Conservation (phyloP, 2,797 vertebrate species). For the Sebastes oblongus region DNA sequence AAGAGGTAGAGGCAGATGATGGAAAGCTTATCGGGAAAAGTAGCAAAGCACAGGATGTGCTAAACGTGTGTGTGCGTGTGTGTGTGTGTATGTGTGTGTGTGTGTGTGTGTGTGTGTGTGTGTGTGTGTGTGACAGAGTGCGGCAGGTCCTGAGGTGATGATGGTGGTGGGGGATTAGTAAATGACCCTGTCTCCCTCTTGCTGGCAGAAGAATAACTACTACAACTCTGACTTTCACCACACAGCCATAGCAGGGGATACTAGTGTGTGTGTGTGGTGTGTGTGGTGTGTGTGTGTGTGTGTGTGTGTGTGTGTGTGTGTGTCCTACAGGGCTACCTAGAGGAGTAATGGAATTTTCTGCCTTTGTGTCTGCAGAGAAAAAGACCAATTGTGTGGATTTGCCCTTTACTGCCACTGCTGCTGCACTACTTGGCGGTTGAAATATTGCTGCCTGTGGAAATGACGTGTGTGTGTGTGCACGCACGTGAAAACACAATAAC, state of each 20-base stretch:
- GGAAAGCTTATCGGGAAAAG: neutral
- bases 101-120: neutral
- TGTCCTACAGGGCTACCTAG: conserved; percentile 10
- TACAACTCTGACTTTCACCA: conserved; percentile 24
- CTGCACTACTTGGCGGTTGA: conserved; percentile 24
- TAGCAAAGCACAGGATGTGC: neutral
- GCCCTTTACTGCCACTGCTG: conserved; percentile 46
- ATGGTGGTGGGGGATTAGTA: conserved; percentile 42
- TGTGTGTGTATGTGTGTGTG: no score
- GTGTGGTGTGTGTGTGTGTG: neutral
- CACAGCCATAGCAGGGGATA: neutral
- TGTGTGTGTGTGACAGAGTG: neutral
- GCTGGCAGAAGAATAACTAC: conserved; percentile 38
- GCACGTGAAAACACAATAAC: neutral
- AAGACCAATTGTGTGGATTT: conserved; percentile 55
- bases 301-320: neutral
- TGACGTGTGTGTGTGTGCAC: neutral
- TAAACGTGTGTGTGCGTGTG: neutral
- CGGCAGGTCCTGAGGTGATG: conserved; percentile 28
- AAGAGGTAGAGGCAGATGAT: neutral
- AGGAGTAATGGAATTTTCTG: conserved; percentile 57
- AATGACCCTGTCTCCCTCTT: conserved; percentile 48
- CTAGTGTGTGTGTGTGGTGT: neutral
- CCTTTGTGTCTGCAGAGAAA: conserved; percentile 41
- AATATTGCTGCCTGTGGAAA: conserved; percentile 21